Conservation (phyloP, 2,113 vertebrate genomes). For the Suncus etruscus region DNA sequence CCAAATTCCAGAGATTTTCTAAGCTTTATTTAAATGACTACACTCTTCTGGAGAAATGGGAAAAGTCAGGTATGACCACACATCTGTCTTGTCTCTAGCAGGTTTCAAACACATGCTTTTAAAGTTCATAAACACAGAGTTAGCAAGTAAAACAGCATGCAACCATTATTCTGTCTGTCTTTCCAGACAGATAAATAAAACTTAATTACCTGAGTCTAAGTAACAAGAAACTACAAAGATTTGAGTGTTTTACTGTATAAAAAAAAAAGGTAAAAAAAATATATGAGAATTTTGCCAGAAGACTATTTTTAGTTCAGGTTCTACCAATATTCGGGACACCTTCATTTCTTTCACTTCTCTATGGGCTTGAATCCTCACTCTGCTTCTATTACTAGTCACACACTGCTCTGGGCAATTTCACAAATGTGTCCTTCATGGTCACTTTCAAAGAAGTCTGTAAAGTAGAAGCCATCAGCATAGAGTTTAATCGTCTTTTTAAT, state of each 20-base stretch:
- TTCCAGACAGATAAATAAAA: slow-evolving; percentile 46
- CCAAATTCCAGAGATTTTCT: slow-evolving; percentile 46
- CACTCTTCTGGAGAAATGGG: slow-evolving; percentile 12
- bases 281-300: slow-evolving; percentile 15
- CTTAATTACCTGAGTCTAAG: slow-evolving; percentile 40
- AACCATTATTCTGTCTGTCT: slow-evolving; percentile 26
- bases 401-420: not conserved
- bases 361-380: not conserved
- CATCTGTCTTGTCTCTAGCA: not conserved
- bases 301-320: not conserved
- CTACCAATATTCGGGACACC: not conserved
- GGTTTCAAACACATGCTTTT: not conserved
- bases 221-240: slow-evolving; percentile 55
- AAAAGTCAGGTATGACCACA: not conserved
- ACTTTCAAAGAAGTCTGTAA: not conserved
- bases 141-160: not conserved
- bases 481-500: not conserved
- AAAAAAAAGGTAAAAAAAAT: slow-evolving; percentile 30
- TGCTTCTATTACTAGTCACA: not conserved
- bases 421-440: not conserved
- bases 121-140: slow-evolving; percentile 27
- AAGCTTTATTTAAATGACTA: not conserved
- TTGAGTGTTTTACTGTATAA: slow-evolving; percentile 18
- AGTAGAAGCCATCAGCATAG: rapidly evolving
- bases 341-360: not conserved